Conservation (phyloP, 2,797 vertebrate genomes). For the Arrhamphus sclerolepis region DNA sequence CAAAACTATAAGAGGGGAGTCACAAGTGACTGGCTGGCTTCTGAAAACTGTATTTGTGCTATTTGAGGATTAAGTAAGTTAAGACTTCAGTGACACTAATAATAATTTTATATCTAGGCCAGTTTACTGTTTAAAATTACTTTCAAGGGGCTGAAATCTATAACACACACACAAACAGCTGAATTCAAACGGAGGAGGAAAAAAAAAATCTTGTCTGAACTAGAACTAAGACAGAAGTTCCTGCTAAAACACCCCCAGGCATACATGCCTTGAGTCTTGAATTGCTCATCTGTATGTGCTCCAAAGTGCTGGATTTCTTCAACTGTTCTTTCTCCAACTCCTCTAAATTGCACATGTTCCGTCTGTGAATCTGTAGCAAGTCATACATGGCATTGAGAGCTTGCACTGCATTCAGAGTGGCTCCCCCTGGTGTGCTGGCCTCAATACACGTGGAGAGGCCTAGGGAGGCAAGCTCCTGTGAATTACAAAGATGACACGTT, state of each 20-base stretch:
- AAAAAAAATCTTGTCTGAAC: too few species aligned
- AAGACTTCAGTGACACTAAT: too few species aligned
- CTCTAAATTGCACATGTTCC: slow-evolving; percentile 85
- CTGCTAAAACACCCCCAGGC: neutral
- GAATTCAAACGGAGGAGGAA: too few species aligned
- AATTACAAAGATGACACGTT: slow-evolving; percentile 4
- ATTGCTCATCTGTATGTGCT: slow-evolving; percentile 90
- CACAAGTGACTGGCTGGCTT: neutral
- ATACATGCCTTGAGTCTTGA: slow-evolving; percentile 87
- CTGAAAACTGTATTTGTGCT: neutral
- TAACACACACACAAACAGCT: too few species aligned
- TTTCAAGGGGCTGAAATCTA: too few species aligned
- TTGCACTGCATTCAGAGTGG: slow-evolving; percentile 79
- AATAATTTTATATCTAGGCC: too few species aligned
- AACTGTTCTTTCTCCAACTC: slow-evolving; percentile 89
- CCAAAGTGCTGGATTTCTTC: slow-evolving; percentile 88
- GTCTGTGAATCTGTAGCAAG: slow-evolving; percentile 87
- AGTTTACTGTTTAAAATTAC: too few species aligned
- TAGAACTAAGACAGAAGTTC: neutral
- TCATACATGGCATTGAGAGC: slow-evolving; percentile 91
- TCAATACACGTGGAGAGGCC: slow-evolving; percentile 86
- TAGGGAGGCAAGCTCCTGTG: slow-evolving; percentile 88
- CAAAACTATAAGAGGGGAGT: neutral
- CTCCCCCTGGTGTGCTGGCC: slow-evolving; percentile 65
- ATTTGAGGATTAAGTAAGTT: neutral